Percentiles rank a stretch among this genome's conserved stretches.
Conservation (phyloP, 2,113 vertebrate species). For the Cavia porcellus region DNA sequence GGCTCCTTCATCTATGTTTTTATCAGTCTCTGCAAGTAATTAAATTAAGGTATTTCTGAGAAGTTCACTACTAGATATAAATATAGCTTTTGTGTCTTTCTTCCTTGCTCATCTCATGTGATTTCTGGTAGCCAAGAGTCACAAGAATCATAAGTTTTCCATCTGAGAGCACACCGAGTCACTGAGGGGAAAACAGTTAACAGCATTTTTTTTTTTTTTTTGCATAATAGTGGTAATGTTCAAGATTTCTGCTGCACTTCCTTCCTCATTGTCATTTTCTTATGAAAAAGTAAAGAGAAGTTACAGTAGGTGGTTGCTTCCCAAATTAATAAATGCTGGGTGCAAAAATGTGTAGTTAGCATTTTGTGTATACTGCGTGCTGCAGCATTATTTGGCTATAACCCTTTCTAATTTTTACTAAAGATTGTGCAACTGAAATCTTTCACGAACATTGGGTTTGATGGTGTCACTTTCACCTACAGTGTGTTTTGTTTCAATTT, state of each 20-base stretch:
- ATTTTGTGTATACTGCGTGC: conserved; percentile 45
- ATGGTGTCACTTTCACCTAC: conserved; percentile 80
- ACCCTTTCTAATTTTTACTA: conserved; percentile 43
- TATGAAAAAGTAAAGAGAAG: conserved; percentile 88
- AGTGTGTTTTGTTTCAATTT: conserved; percentile 75
- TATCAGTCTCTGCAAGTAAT: conserved; percentile 91
- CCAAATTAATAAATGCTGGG: conserved; percentile 83
- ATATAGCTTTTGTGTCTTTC: conserved; percentile 93
- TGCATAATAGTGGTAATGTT: conserved; percentile 90
- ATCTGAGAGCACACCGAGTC: conserved; percentile 90
- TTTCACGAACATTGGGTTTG: conserved; percentile 41
- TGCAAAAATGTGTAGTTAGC: conserved; percentile 58
- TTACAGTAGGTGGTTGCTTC: conserved; percentile 85
- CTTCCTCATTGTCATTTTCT: conserved; percentile 92
- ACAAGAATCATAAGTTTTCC: conserved; percentile 94
- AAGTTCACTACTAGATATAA: conserved; percentile 90
- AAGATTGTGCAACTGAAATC: conserved; percentile 72
- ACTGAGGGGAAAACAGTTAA: conserved; percentile 87
- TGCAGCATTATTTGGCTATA: conserved; percentile 72
- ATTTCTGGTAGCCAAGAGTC: conserved; percentile 93
- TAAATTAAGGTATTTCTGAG: conserved; percentile 95
- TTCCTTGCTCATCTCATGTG: conserved; percentile 93
- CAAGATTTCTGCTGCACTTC: conserved; percentile 90
- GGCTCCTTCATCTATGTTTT: conserved; percentile 87
- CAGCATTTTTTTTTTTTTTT: conserved; percentile 84